phyloP scores from a whole-genome alignment of 1,140 invertebrate genomes.

The Eciton burchellii region DNA sequence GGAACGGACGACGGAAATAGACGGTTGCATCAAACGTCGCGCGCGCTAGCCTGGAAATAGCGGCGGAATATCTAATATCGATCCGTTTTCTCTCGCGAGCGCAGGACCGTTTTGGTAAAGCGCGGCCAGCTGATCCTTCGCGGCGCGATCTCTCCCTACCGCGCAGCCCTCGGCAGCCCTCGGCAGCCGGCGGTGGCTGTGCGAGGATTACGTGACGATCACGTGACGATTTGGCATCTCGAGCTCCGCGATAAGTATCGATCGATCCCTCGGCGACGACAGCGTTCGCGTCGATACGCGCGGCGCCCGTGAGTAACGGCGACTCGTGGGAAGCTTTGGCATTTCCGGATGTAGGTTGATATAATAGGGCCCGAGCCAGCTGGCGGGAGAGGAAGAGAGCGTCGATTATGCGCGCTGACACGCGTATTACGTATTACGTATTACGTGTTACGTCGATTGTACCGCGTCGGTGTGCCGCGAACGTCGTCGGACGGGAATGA shows the following conservation, averaged over 20 bases:
- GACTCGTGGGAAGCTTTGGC: constrained; percentile 76
- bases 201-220: too few species aligned
- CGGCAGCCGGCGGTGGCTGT: too few species aligned
- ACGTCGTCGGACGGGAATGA: constrained; percentile 31
- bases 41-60: background rate
- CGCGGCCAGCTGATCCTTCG: too few species aligned
- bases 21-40: background rate
- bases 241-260: constrained; percentile 15
- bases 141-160: too few species aligned
- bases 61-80: constrained; percentile 23
- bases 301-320: constrained; percentile 63
- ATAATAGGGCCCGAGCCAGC: constrained; percentile 76
- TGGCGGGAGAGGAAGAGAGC: constrained; percentile 9
- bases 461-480: constrained; percentile 53
- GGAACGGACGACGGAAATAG: background rate
- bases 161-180: too few species aligned
- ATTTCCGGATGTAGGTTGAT: constrained; percentile 81
- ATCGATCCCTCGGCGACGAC: constrained; percentile 39
- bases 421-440: constrained; percentile 42
- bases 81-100: background rate
- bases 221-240: constrained; percentile 42
- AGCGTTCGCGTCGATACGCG: constrained; percentile 16
- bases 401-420: constrained; percentile 75
- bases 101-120: background rate
- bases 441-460: constrained; percentile 71